Percentiles rank a stretch among this genome's conserved stretches.
Evolutionary conservation across 2,888 invertebrate species (phyloP).

Genomic region (Clivina fossor): DNA sequence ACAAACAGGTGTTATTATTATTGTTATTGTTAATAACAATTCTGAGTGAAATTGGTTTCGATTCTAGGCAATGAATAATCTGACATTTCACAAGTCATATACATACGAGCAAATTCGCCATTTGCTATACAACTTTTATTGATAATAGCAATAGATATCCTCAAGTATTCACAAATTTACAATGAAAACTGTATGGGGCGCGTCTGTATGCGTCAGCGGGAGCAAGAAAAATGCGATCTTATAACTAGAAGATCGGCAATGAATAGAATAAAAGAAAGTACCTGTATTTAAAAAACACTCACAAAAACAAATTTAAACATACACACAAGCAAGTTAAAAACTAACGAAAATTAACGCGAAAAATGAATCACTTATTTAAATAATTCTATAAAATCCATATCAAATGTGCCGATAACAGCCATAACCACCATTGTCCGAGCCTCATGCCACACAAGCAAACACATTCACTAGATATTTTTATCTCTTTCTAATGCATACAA

Average conservation of each 20-base stretch:
- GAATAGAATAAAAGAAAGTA: constrained; percentile 24
- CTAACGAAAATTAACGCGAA: constrained; percentile 35
- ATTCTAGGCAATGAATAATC: too few species aligned
- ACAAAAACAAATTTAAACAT: constrained; percentile 36
- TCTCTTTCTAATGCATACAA: constrained; percentile 20
- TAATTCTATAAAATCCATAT: constrained; percentile 46
- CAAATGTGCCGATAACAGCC: constrained; percentile 46
- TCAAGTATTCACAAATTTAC: too few species aligned
- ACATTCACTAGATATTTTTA: constrained; percentile 4
- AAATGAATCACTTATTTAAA: constrained; percentile 41
- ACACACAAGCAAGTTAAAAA: constrained; percentile 28
- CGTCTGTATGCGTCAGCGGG: constrained; percentile 50
- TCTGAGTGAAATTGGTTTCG: too few species aligned
- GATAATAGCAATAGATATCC: too few species aligned
- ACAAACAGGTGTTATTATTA: too few species aligned
- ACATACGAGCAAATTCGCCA: too few species aligned
- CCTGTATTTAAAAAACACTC: constrained; percentile 37
- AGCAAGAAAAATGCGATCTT: constrained; percentile 26
- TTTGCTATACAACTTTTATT: too few species aligned
- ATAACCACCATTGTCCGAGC: constrained; percentile 47
- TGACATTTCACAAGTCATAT: too few species aligned
- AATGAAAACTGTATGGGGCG: too few species aligned
- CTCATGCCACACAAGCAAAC: constrained; percentile 29
- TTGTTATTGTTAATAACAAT: too few species aligned
- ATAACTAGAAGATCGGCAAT: constrained; percentile 19